phyloP scores from a whole-genome alignment of 1,140 invertebrate genomes.

The Diabrotica virgifera region DNA sequence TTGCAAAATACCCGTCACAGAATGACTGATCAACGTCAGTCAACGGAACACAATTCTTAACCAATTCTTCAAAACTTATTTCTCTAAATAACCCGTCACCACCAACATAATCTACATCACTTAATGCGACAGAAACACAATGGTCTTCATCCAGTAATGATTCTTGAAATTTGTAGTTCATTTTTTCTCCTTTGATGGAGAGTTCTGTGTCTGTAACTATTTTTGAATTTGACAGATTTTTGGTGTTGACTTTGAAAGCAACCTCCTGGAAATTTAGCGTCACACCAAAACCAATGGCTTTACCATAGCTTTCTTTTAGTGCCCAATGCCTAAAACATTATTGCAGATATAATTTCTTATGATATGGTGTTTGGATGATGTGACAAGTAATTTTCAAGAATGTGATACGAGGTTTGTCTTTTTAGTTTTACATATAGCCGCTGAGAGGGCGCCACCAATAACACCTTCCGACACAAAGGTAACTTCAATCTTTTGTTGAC shows the following conservation, averaged over 20 bases:
- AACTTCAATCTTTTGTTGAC: no score
- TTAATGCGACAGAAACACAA: constrained; percentile 75
- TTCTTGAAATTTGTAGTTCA: constrained; percentile 85
- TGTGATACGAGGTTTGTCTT: no score
- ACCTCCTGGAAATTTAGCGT: constrained; percentile 72
- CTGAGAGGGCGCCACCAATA: no score
- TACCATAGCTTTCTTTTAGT: constrained; percentile 94
- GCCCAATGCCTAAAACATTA: constrained; percentile 66
- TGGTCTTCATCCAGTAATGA: constrained; percentile 75
- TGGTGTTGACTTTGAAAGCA: constrained; percentile 66
- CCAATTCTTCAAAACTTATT: constrained; percentile 56
- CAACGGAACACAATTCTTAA: constrained; percentile 54
- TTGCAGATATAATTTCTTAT: no score
- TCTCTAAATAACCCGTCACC: constrained; percentile 47
- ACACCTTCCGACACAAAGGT: no score
- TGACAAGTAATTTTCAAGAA: no score
- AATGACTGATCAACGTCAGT: constrained; percentile 55
- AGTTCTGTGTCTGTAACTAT: constrained; percentile 67
- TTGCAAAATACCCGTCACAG: constrained; percentile 45
- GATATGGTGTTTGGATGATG: no score
- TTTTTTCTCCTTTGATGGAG: constrained; percentile 58
- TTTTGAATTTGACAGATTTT: constrained; percentile 46
- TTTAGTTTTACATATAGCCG: no score
- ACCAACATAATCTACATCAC: constrained; percentile 16
- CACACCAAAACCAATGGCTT: constrained; percentile 85